These are phyloP conservation scores for Rhynchomys soricoides DNA, from an alignment of 2,113 vertebrate species.

Conservation along the genomic window DNA sequence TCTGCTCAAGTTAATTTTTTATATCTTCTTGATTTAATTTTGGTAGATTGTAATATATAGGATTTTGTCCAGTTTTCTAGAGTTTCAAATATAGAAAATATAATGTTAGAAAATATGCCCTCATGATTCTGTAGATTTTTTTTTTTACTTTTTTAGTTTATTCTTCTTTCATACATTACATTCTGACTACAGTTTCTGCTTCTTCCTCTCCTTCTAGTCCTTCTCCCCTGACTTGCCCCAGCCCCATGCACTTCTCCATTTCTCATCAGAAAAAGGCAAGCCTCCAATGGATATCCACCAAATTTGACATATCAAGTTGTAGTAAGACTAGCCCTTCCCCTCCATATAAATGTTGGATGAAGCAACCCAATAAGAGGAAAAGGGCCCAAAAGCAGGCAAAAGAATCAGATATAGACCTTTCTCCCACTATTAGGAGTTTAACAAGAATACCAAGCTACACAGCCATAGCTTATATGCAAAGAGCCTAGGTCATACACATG, in stretches of 20 bases:
- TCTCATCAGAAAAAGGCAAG: background rate
- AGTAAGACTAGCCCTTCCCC: background rate
- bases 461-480: background rate
- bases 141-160: background rate
- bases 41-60: background rate
- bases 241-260: background rate
- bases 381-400: background rate
- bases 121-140: background rate
- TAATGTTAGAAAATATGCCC: background rate
- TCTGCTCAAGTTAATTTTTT: background rate
- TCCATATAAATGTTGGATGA: background rate
- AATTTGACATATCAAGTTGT: background rate
- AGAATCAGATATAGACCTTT: background rate
- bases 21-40: background rate
- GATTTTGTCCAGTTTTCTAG: background rate
- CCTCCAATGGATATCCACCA: background rate
- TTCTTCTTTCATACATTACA: background rate
- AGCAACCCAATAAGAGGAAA: background rate
- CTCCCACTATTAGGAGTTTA: background rate
- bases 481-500: background rate
- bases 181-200: background rate
- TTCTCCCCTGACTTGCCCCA: background rate
- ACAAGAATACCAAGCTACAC: background rate
- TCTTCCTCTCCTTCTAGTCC: background rate
- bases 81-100: background rate